These are phyloP conservation scores for Microcaecilia unicolor DNA, from an alignment of 2,797 vertebrate genomes.

Conservation along the genomic window DNA sequence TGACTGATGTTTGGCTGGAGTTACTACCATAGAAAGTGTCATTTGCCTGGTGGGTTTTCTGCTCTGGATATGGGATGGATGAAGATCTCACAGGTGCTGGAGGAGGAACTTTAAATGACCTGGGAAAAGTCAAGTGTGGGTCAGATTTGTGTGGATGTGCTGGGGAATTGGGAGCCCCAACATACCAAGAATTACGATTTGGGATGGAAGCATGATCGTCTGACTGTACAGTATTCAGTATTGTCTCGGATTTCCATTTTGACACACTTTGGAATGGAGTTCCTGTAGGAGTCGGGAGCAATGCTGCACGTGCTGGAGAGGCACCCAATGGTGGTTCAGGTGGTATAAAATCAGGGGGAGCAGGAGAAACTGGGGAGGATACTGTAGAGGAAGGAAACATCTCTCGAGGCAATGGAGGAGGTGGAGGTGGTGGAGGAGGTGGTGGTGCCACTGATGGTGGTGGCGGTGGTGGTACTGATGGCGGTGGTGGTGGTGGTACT, in stretches of 20 bases:
- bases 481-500: too few relatives aligned
- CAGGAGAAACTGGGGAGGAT: neutral
- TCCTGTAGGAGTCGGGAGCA: neutral
- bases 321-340: conserved; percentile 8
- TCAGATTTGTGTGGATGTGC: too few relatives aligned
- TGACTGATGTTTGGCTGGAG: conserved; percentile 21
- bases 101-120: conserved; percentile 55
- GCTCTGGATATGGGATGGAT: conserved; percentile 44
- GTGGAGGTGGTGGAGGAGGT: conserved; percentile 21
- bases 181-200: too few relatives aligned
- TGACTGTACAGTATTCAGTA: conserved; percentile 37
- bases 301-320: neutral
- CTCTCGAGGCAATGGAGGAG: conserved; percentile 1
- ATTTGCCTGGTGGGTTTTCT: neutral
- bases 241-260: conserved; percentile 55
- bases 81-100: conserved; percentile 53
- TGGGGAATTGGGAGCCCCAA: too few relatives aligned
- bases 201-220: too few relatives aligned
- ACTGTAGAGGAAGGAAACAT: neutral
- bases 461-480: conserved; percentile 48
- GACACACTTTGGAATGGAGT: conserved; percentile 18
- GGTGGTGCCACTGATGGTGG: conserved; percentile 51
- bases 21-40: neutral
- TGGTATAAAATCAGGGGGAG: conserved; percentile 10
- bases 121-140: conserved; percentile 50